phyloP scores from a whole-genome alignment of 2,888 invertebrate genomes.

The Taphrorychus bicolor region DNA sequence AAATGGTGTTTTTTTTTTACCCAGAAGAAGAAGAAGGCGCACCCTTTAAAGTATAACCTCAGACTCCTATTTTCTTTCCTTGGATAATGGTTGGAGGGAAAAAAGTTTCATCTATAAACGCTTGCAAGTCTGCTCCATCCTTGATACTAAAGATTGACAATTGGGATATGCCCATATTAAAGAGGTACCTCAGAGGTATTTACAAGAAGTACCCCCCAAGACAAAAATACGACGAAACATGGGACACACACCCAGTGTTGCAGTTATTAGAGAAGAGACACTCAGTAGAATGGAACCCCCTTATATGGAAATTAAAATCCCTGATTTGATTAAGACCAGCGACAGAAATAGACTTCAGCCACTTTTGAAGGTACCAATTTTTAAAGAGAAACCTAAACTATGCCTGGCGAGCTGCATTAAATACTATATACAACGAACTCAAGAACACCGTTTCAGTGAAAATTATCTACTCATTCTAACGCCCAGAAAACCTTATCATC shows the following conservation, averaged over 20 bases:
- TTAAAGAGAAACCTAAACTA: conserved; percentile 3
- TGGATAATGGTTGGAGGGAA: background rate
- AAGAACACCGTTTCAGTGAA: no score
- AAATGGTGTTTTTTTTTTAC: background rate
- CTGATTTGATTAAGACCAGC: conserved; percentile 1
- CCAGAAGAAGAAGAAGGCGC: background rate
- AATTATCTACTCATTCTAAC: background rate
- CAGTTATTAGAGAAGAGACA: background rate
- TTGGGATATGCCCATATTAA: conserved; percentile 4
- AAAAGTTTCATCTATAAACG: conserved; percentile 13
- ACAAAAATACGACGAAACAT: conserved; percentile 21
- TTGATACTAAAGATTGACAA: background rate
- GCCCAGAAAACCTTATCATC: background rate
- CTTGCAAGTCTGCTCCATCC: conserved; percentile 2
- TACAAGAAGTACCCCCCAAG: conserved; percentile 17
- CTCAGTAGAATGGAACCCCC: background rate
- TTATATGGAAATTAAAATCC: conserved; percentile 2
- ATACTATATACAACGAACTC: background rate
- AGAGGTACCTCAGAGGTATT: conserved; percentile 17
- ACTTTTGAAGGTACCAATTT: background rate
- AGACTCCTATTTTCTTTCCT: conserved; percentile 14
- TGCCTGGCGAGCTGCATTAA: background rate
- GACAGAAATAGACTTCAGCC: background rate
- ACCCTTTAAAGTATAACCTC: conserved; percentile 6
- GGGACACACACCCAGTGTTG: background rate